Evolutionary conservation across 2,888 invertebrate species (phyloP).

Genomic region (Thymelicus acteon): DNA sequence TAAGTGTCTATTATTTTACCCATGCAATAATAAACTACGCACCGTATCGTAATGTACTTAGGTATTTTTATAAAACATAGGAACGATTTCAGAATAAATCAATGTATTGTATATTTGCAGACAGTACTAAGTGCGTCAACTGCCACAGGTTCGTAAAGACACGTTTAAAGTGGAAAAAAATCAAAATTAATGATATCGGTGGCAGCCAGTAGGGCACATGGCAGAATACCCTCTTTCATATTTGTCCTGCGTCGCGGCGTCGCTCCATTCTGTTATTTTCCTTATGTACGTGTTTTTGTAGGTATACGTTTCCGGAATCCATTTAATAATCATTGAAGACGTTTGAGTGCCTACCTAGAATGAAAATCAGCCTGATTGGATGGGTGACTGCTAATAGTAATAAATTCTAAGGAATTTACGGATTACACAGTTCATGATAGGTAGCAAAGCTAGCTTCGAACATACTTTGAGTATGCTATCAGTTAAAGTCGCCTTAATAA

Average conservation of each 20-base stretch:
- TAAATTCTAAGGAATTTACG: no score
- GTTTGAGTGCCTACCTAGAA: not conserved
- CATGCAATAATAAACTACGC: no score
- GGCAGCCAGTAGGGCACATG: constrained; percentile 77
- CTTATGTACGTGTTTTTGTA: constrained; percentile 40
- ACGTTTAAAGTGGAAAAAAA: constrained; percentile 82
- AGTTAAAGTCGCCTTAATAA: no score
- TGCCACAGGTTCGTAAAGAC: constrained; percentile 82
- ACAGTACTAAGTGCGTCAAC: constrained; percentile 72
- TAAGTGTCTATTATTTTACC: no score
- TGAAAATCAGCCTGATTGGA: no score
- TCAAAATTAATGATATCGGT: constrained; percentile 83
- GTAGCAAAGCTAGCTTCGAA: no score
- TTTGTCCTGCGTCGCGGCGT: constrained; percentile 35
- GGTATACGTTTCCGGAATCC: constrained; percentile 40
- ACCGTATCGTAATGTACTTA: no score
- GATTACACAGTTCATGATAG: no score
- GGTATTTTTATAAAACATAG: no score
- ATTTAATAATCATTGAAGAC: constrained; percentile 8
- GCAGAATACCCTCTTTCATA: constrained; percentile 58
- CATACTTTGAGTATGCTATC: no score
- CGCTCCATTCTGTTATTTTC: constrained; percentile 51
- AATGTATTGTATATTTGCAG: constrained; percentile 48
- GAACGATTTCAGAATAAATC: not conserved
- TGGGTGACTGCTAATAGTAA: no score